A percentile compares a stretch with the other conserved stretches of the same genome.
phyloP scores from a whole-genome alignment of 2,113 vertebrate species.

The Neoarius graeffei region DNA sequence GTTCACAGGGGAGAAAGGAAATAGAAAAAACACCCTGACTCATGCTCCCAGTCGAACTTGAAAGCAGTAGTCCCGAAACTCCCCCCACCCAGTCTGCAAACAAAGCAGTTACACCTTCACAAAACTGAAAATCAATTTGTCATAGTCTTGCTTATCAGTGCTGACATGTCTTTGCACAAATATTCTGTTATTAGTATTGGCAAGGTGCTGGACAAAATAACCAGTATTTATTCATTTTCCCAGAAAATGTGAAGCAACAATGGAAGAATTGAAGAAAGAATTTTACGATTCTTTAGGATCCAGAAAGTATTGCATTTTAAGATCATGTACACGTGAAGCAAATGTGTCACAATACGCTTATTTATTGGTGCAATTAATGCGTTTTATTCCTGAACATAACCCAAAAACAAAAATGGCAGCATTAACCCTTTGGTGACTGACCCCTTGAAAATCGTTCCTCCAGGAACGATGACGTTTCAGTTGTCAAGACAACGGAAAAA shows the following conservation, averaged over 20 bases:
- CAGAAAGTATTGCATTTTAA: background rate
- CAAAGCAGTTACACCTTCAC: conserved; percentile 25
- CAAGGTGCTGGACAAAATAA: background rate
- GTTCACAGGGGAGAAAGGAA: background rate
- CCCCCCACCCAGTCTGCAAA: conserved; percentile 37
- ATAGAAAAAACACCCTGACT: conserved; percentile 21
- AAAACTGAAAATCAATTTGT: conserved; percentile 18
- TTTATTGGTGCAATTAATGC: too few relatives aligned
- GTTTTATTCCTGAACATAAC: too few relatives aligned
- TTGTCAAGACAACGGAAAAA: too few relatives aligned
- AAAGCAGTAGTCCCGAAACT: conserved; percentile 16
- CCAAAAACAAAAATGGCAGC: too few relatives aligned
- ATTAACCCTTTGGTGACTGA: too few relatives aligned
- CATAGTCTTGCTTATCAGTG: background rate
- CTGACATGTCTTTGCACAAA: background rate
- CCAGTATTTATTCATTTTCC: background rate
- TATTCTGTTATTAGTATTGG: background rate
- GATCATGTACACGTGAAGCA: background rate
- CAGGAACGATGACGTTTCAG: too few relatives aligned
- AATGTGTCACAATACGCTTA: too few relatives aligned
- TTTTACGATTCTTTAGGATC: background rate
- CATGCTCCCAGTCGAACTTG: conserved; percentile 15
- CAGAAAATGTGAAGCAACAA: background rate
- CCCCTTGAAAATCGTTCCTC: too few relatives aligned
- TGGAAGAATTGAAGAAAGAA: too few relatives aligned